Evolutionary conservation across 1,140 invertebrate species (phyloP).

Genomic region (Eriosoma lanigerum): DNA sequence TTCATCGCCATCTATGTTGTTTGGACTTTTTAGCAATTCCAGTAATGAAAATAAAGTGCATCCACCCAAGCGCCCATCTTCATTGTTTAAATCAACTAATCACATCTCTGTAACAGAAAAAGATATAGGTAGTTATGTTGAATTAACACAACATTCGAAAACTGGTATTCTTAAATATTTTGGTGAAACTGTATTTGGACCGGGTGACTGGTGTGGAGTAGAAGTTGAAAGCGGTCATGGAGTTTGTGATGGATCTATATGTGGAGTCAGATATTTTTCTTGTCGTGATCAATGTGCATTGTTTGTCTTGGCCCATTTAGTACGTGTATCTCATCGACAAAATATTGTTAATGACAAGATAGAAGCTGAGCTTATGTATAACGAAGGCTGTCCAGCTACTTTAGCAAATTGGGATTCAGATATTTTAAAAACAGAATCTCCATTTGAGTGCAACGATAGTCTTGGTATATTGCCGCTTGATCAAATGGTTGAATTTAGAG

Average conservation of each 20-base stretch:
- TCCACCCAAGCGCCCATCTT: constrained; percentile 35
- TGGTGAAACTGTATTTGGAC: constrained; percentile 63
- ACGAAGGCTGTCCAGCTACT: constrained; percentile 35
- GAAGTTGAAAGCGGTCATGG: constrained; percentile 65
- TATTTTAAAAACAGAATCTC: constrained; percentile 69
- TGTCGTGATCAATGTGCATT: constrained; percentile 61
- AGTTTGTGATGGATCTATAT: constrained; percentile 67
- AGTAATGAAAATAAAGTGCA: constrained; percentile 17
- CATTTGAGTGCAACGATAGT: constrained; percentile 75
- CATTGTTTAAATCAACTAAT: constrained; percentile 53
- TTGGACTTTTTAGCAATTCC: constrained; percentile 53
- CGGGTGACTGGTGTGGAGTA: constrained; percentile 67
- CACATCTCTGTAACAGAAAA: constrained; percentile 32
- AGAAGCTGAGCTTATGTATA: constrained; percentile 4
- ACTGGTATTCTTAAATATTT: constrained; percentile 64
- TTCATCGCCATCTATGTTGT: constrained; percentile 52
- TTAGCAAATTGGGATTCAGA: constrained; percentile 55
- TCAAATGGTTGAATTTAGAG: constrained; percentile 74
- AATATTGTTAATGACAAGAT: not conserved
- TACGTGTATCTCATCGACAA: not conserved
- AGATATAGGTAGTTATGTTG: constrained; percentile 45
- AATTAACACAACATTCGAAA: constrained; percentile 56
- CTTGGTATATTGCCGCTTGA: constrained; percentile 81
- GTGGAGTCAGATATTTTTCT: constrained; percentile 63
- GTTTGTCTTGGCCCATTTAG: constrained; percentile 60